These are phyloP conservation scores for Doris montereyensis DNA, from an alignment of 2,888 invertebrate genomes.

Conservation along the genomic window DNA sequence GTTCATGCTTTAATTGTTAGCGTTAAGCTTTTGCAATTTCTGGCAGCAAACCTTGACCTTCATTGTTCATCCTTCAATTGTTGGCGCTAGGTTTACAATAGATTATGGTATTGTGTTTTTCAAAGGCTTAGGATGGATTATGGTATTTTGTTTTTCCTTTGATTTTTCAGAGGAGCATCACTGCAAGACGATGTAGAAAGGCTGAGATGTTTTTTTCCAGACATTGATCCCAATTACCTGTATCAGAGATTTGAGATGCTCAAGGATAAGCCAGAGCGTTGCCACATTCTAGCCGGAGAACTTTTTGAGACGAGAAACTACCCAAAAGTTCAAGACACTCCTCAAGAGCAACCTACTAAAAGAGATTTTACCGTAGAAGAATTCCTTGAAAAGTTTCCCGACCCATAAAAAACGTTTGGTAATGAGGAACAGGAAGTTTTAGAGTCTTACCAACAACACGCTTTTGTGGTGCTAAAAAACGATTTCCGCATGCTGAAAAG, in stretches of 20 bases:
- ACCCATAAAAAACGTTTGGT: constrained; percentile 59
- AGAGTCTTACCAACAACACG: constrained; percentile 60
- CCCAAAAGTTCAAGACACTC: constrained; percentile 59
- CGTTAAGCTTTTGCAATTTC: no score
- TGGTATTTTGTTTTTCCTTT: neutral
- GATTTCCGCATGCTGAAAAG: constrained; percentile 55
- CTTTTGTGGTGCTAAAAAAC: constrained; percentile 52
- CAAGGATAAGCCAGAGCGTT: constrained; percentile 50
- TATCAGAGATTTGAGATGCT: constrained; percentile 55
- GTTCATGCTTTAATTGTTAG: no score
- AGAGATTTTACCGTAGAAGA: constrained; percentile 46
- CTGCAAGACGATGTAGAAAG: constrained; percentile 57
- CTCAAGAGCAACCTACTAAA: constrained; percentile 40
- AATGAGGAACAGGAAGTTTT: constrained; percentile 53
- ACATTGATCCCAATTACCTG: constrained; percentile 68
- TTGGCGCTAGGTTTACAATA: no score
- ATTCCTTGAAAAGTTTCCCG: constrained; percentile 64
- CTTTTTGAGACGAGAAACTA: constrained; percentile 61
- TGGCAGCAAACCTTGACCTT: no score
- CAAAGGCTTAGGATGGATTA: neutral
- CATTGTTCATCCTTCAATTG: no score
- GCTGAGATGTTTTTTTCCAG: constrained; percentile 61
- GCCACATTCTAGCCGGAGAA: constrained; percentile 55
- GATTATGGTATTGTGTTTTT: no score
- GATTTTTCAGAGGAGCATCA: neutral